Evolutionary conservation across 2,888 invertebrate species (phyloP).

Genomic region (Encarsia formosa): DNA sequence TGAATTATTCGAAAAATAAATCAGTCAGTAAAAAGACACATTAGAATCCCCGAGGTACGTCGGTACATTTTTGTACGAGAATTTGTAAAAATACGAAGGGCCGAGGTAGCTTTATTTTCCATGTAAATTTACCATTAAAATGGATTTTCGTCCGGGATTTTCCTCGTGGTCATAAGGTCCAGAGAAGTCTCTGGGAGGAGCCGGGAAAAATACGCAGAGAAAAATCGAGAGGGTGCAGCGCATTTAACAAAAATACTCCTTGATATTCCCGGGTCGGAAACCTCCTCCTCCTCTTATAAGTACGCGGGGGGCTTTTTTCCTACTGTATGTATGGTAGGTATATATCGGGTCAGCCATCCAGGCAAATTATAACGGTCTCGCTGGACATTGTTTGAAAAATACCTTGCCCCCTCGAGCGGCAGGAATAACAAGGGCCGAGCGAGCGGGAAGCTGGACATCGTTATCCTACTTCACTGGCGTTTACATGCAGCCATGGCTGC

Average conservation of each 20-base stretch:
- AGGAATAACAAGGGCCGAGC: constrained; percentile 41
- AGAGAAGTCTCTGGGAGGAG: too few species aligned
- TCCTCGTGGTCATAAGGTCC: too few species aligned
- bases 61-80: too few species aligned
- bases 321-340: not conserved
- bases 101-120: too few species aligned
- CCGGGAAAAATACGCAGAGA: not conserved
- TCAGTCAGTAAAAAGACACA: too few species aligned
- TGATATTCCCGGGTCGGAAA: constrained; percentile 19
- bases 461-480: constrained; percentile 41
- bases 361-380: constrained; percentile 45
- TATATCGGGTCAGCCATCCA: constrained; percentile 43
- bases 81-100: too few species aligned
- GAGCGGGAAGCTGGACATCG: constrained; percentile 38
- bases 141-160: too few species aligned
- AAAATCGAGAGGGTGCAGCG: not conserved
- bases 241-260: constrained; percentile 23
- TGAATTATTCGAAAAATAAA: too few species aligned
- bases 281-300: too few species aligned
- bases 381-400: constrained; percentile 46
- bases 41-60: too few species aligned
- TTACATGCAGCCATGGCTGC: too few species aligned
- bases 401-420: constrained; percentile 34
- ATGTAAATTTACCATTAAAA: too few species aligned
- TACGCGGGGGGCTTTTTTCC: not conserved